Evolutionary conservation across 2,797 vertebrate genomes (phyloP).

Genomic region (Todus mexicanus): DNA sequence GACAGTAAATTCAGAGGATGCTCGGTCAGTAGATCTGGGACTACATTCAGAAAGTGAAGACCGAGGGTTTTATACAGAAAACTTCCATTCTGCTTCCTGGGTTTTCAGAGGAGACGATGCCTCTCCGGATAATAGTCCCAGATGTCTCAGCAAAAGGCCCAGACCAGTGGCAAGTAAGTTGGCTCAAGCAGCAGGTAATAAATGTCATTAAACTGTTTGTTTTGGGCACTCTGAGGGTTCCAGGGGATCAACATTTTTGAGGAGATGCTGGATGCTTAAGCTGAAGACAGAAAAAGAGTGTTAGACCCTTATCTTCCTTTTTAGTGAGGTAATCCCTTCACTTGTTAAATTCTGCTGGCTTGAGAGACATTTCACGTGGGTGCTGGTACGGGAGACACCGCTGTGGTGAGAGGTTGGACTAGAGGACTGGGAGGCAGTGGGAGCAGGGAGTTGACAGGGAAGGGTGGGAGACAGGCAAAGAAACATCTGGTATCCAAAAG

Average conservation of each 20-base stretch:
- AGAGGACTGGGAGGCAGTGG: not conserved
- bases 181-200: not conserved
- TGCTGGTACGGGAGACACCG: not conserved
- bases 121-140: slow-evolving; percentile 69
- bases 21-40: slow-evolving; percentile 76
- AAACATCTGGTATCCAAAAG: not conserved
- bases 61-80: slow-evolving; percentile 88
- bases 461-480: not conserved
- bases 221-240: not conserved
- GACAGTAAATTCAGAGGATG: slow-evolving; percentile 83
- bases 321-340: not conserved
- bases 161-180: slow-evolving; percentile 82
- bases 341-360: not conserved
- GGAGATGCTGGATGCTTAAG: not conserved
- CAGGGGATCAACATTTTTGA: not conserved
- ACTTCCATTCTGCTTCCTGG: slow-evolving; percentile 90
- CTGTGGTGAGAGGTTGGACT: rapidly evolving
- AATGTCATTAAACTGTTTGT: not conserved
- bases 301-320: not conserved
- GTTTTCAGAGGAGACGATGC: slow-evolving; percentile 85
- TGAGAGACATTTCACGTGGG: not conserved
- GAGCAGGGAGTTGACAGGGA: not conserved
- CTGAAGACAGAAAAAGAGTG: not conserved
- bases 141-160: slow-evolving; percentile 78
- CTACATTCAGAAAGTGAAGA: slow-evolving; percentile 76